Conservation (phyloP, 2,888 invertebrate species). For the Mythimna pallens region DNA sequence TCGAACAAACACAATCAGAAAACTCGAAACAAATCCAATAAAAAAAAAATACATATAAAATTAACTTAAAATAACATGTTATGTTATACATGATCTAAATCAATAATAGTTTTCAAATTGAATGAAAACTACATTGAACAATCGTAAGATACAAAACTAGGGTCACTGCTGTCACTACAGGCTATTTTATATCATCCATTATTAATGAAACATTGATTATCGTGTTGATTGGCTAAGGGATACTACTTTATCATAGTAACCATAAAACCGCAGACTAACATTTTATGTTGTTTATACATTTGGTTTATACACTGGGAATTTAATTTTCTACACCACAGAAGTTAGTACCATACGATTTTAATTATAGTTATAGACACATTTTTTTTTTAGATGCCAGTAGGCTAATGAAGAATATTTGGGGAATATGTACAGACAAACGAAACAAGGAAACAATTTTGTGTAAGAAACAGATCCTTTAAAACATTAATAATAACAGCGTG, state of each 20-base stretch:
- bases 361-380: conserved; percentile 22
- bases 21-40: conserved; percentile 60
- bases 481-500: background rate
- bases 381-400: conserved; percentile 18
- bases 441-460: background rate
- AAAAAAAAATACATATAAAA: conserved; percentile 57
- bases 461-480: background rate
- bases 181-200: conserved; percentile 54
- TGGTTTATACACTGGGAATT: conserved; percentile 45
- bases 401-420: conserved; percentile 2
- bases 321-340: conserved; percentile 46
- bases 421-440: conserved; percentile 28
- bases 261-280: conserved; percentile 42
- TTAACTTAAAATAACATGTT: conserved; percentile 62
- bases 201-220: conserved; percentile 50
- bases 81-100: conserved; percentile 65
- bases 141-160: conserved; percentile 66
- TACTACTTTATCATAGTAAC: conserved; percentile 35
- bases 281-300: conserved; percentile 43
- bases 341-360: conserved; percentile 55
- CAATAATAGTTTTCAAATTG: conserved; percentile 83
- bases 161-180: conserved; percentile 28
- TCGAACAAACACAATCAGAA: conserved; percentile 67
- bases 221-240: conserved; percentile 60
- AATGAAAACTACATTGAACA: conserved; percentile 85